Conservation (phyloP, 2,113 vertebrate genomes). For the Phoxinus phoxinus region DNA sequence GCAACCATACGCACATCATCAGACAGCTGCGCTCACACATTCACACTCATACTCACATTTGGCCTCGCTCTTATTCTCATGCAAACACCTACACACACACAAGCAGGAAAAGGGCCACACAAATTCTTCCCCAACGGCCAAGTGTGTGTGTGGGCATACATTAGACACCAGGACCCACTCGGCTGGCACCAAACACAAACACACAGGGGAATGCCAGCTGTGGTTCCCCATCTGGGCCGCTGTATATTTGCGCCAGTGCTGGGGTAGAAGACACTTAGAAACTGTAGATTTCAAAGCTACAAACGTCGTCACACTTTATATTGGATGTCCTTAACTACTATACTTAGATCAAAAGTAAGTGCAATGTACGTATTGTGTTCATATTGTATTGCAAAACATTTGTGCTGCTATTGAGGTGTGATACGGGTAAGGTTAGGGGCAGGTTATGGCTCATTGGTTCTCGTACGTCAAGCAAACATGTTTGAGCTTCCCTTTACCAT, state of each 20-base stretch:
- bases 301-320: neutral
- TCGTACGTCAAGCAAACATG: no score
- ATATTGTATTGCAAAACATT: no score
- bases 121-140: neutral
- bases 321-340: no score
- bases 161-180: constrained; percentile 21
- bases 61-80: neutral
- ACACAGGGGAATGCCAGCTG: constrained; percentile 33
- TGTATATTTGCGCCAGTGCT: neutral
- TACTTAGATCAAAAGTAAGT: no score
- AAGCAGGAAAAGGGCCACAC: neutral
- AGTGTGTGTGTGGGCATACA: constrained; percentile 24
- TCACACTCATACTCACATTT: constrained; percentile 6
- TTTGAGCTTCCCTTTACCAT: no score
- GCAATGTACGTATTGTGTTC: no score
- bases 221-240: constrained; percentile 13
- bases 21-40: constrained; percentile 22
- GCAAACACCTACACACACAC: neutral
- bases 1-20: constrained; percentile 9
- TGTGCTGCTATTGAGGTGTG: no score
- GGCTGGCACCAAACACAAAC: constrained; percentile 16
- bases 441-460: no score
- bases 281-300: neutral
- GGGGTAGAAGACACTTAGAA: neutral
- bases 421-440: no score